Evolutionary conservation across 2,113 vertebrate species (phyloP).

Genomic region (Poeciliopsis turrubarensis): DNA sequence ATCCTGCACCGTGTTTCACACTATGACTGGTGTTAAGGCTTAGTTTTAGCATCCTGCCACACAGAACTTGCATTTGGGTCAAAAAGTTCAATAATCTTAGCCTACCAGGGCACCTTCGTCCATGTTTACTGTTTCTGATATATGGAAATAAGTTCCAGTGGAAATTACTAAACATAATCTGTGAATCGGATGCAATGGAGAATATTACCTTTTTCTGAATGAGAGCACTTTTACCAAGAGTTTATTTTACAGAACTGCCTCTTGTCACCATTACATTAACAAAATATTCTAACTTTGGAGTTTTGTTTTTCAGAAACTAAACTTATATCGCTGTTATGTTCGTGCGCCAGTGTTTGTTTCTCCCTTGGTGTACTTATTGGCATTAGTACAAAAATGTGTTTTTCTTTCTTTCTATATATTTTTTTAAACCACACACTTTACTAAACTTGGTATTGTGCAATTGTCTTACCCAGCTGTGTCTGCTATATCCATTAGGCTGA

Average conservation of each 20-base stretch:
- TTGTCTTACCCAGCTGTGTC: conserved; percentile 54
- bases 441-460: conserved; percentile 65
- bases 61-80: too few relatives aligned
- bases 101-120: too few relatives aligned
- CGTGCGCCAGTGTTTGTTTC: conserved; percentile 18
- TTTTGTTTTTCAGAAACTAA: conserved; percentile 23
- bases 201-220: conserved; percentile 43
- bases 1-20: too few relatives aligned
- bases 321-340: conserved; percentile 1
- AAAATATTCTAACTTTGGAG: conserved; percentile 17
- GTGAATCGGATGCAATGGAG: conserved; percentile 47
- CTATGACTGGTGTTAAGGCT: too few relatives aligned
- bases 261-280: conserved; percentile 15
- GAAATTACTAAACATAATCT: conserved; percentile 12
- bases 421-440: conserved; percentile 46
- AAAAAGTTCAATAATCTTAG: too few relatives aligned
- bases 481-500: conserved; percentile 73
- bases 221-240: conserved; percentile 44
- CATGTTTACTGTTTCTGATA: too few relatives aligned
- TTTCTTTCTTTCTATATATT: conserved; percentile 22
- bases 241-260: conserved; percentile 39
- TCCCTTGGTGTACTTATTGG: conserved; percentile 28
- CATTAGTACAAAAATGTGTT: conserved; percentile 17
- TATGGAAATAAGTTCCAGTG: too few relatives aligned
- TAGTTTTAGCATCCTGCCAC: too few relatives aligned